Evolutionary conservation across 2,113 vertebrate genomes (phyloP).

Genomic region (Anseranas semipalmata): DNA sequence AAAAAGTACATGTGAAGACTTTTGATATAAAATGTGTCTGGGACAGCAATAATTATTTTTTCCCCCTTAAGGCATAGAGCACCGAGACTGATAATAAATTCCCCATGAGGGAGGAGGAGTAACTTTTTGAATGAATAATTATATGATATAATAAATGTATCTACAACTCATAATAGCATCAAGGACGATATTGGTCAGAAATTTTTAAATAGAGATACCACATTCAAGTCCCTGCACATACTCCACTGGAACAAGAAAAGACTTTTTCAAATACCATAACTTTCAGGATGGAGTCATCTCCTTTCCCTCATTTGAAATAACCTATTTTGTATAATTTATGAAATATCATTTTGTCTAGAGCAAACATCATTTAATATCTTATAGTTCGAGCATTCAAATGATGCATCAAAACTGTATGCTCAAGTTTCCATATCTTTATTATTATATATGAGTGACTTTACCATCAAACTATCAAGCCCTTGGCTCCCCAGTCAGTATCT

Average conservation of each 20-base stretch:
- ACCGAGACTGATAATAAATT: neutral
- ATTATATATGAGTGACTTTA: neutral
- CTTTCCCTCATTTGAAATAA: neutral
- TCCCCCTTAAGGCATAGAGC: neutral
- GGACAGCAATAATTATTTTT: neutral
- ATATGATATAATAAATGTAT: neutral
- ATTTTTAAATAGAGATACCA: neutral
- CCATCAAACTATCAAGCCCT: neutral
- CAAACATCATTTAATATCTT: neutral
- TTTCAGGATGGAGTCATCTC: neutral
- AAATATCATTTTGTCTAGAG: neutral
- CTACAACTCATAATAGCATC: neutral
- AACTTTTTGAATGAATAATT: neutral
- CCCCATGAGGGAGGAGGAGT: fast-evolving
- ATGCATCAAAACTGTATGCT: neutral
- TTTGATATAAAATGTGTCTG: neutral
- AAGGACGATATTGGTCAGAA: neutral
- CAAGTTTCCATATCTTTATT: neutral
- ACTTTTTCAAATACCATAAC: neutral
- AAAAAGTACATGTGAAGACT: neutral
- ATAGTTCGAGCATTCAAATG: neutral
- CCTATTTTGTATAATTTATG: neutral
- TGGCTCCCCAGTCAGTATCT: neutral
- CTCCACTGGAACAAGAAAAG: neutral
- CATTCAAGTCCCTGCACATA: neutral